Conservation (phyloP, 2,113 vertebrate species). For the Laterallus jamaicensis region DNA sequence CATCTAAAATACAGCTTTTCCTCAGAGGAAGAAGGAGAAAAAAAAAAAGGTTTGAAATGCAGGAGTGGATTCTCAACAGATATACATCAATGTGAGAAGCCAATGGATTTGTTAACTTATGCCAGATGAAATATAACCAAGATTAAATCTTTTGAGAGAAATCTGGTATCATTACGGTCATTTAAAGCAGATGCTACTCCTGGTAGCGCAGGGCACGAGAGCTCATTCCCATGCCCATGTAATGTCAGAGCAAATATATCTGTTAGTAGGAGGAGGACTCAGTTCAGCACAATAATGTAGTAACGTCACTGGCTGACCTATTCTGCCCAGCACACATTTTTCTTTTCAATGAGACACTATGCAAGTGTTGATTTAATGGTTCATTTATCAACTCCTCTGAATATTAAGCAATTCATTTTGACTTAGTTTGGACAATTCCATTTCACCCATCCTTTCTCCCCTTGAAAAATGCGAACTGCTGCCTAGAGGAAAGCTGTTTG, state of each 20-base stretch:
- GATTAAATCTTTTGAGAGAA: not conserved
- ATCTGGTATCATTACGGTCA: not conserved
- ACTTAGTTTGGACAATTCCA: slow-evolving; percentile 56
- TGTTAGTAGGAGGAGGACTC: not conserved
- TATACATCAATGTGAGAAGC: not conserved
- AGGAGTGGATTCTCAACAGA: not conserved
- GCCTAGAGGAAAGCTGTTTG: not conserved
- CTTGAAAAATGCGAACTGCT: slow-evolving; percentile 18
- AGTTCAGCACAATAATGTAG: not conserved
- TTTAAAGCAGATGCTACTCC: not conserved
- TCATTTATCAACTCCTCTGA: slow-evolving; percentile 55
- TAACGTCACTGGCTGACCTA: not conserved
- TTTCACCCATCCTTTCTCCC: slow-evolving; percentile 29
- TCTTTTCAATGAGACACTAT: slow-evolving; percentile 32
- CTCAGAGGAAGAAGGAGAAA: not conserved
- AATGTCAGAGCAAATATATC: not conserved
- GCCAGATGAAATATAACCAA: not conserved
- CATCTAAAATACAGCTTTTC: not conserved
- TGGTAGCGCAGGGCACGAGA: not conserved
- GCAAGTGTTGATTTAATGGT: slow-evolving; percentile 60
- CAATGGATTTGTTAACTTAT: not conserved
- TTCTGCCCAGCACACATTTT: slow-evolving; percentile 14
- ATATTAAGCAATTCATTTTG: slow-evolving; percentile 63
- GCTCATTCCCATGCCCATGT: not conserved
- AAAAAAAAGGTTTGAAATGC: not conserved